Base-by-base conservation (phyloP, 2,888 invertebrate genomes). In the Cephus runcator region DNA sequence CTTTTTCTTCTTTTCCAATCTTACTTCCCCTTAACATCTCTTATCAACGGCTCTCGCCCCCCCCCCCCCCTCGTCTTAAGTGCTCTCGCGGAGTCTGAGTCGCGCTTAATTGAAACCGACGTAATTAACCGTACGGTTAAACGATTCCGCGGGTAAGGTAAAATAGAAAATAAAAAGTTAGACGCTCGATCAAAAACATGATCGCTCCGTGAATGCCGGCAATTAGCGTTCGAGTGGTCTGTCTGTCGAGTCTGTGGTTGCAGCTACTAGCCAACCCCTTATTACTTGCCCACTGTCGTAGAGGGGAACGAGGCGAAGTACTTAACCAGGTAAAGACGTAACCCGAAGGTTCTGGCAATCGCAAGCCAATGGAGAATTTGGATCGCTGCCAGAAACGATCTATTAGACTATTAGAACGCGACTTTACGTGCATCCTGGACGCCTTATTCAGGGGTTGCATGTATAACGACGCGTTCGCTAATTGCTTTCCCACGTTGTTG, bases 111-210 rank as follows among this genome's bases (percentile, higher is more conserved):
- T 56, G 56, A 56, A 56, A 56, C 56, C 68, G 40, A 75, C 73
- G 75, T 76, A 77, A 82, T 82, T 82, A 82, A 78, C 76, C 69
- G 77, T 73, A 76, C 77, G 82, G 77, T 82, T 80, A 80, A 78
- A 77, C 79, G 75, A 76, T 81, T 79, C 79, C 75, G 76, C 73
- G 69, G 75, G 23, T 2, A 56, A 23, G 56, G 56, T 56, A 23
- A 23, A 56, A 23, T 6, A 9, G 56, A 56, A 56, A 56, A 56
- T 56, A 23, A 75, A 73, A 79, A 76, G 79, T 81, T 77, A 79
- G 69, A 84, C 79, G 86, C 84, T 84, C 83, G 84, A 86, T 86
- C 85, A 85, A 86, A 86, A 86, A 82, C 79, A 81, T 81, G 83
- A 80, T 81, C 80, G 80, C 75, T 81, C 77, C 81, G 79, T 77